Base-by-base conservation (phyloP, 2,113 vertebrate species). In the Triplophysa tibetana region DNA sequence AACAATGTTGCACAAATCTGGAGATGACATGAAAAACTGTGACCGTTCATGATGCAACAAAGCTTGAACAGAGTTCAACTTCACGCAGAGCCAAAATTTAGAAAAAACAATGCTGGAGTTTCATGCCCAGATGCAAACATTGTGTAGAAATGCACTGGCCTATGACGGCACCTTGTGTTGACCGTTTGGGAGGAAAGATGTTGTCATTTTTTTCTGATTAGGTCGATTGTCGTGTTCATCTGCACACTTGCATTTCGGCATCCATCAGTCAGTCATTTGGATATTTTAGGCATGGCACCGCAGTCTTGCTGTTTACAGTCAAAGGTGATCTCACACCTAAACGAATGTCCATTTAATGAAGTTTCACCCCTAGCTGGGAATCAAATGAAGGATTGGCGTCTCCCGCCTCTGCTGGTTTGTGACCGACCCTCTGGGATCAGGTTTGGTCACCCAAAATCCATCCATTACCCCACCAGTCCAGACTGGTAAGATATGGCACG, bases 401-500 rank as follows among this genome's bases (percentile, higher is more conserved):
- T 50, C 24, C n/a, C 12, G 9, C 9, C 8, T 58, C 70, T 38
- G 64, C 67, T 69, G 54, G 62, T 50, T 41, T 43, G 29, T 19
- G 58, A 33, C 45, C 50, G 33, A 29, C 45, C 52, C 23, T 12
- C 11, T 16, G 72, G 38, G 70, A 54, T 48, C 19, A 54, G 67
- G 63, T 43, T 38, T 63, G 48, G 12, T 73, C 78, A 33, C 16
- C 29, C 29, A 1, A 68, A 80, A 50, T 52, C 77, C 19, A 70
- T 83, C 65, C 13, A 21, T 76, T 63, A 62, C 43, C 65, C 67
- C 74, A 45, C 11, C 38, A 3, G 21, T 63, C 23, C 38, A 45
- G 38, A 65, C 38, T 64, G 56, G 7, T 80, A 19, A 56, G 78
- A 73, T 64, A n/a, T 81, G 70, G 38, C 64, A 72, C 64, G 70